Base-by-base conservation (phyloP, 1,140 invertebrate genomes). In the Cotesia chilonis region DNA sequence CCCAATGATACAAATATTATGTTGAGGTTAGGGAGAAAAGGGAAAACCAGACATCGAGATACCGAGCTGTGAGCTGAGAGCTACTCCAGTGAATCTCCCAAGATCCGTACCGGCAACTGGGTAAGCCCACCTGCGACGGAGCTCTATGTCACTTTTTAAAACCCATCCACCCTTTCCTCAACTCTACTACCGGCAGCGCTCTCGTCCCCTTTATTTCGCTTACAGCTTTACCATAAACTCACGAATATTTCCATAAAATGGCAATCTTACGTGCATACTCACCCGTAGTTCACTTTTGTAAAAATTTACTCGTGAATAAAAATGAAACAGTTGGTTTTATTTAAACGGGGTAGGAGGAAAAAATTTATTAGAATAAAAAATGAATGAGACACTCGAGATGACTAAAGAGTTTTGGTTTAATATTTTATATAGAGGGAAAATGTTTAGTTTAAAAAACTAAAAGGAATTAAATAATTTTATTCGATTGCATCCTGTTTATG, bases 81-180 rank as follows among this genome's bases (percentile, higher is more conserved):
- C 51, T 74, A 64, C 28, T 28, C 28, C 28, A 28, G 20, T 75
- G 61, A 66, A 60, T 70, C 47, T 64, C 64, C 41, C 41, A 41
- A 59, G 59, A 67, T 54, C 60, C 57, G 59, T 54, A 36, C 60
- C 57, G 20, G 4, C 41, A 47, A 70, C 12, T 61, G 47, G 38
- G 28, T 70, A 38, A 70, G 41, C 59, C 69, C 69, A 70, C 59
- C 59, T 70, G 69, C 69, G 41, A 64, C 36, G 67, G 54, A 52
- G n/a, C 47, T 36, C 47, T 55, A 54, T 54, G 59, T 64, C 59
- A 70, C 47, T 70, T 41, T 70, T 54, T 64, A 52, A 64, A 52
- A 70, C 36, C 55, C 47, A 10, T 20, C 9, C 36, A 54, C n/a
- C 60, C 38, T 61, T 61, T 17, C 12, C 41, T 60, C 64, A 35